Evolutionary conservation across 2,797 vertebrate species (phyloP).

Genomic region (Podarcis siculus): DNA sequence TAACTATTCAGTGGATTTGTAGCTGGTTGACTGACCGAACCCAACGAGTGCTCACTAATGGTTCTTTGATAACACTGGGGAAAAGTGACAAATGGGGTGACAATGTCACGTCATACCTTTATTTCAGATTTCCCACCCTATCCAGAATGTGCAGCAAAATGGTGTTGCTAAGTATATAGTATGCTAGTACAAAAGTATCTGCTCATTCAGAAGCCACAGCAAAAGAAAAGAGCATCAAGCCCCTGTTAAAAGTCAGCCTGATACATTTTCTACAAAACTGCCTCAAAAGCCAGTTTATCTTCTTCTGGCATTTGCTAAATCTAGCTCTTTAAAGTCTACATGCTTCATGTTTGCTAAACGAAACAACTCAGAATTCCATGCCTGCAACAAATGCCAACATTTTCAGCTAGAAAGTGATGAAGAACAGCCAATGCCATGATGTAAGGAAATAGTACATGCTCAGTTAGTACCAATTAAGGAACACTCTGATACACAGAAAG

Average conservation of each 20-base stretch:
- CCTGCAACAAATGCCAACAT: background rate
- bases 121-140: background rate
- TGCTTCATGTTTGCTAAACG: background rate
- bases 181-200: background rate
- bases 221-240: conserved; percentile 1
- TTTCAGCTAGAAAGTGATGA: background rate
- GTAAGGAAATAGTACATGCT: background rate
- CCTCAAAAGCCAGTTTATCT: conserved; percentile 19
- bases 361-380: rapidly evolving
- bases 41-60: no score
- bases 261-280: conserved; percentile 1
- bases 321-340: background rate
- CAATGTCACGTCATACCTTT: conserved; percentile 42
- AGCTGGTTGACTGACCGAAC: no score
- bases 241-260: background rate
- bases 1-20: no score
- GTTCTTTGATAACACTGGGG: no score
- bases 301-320: background rate
- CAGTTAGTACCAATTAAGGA: conserved; percentile 2
- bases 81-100: conserved; percentile 27
- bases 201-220: rapidly evolving
- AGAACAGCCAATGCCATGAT: background rate
- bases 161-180: background rate
- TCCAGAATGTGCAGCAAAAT: background rate
- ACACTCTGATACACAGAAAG: background rate